Conservation (phyloP, 35 echinoderm and acorn worm genomes). For the Apostichopus japonicus region DNA sequence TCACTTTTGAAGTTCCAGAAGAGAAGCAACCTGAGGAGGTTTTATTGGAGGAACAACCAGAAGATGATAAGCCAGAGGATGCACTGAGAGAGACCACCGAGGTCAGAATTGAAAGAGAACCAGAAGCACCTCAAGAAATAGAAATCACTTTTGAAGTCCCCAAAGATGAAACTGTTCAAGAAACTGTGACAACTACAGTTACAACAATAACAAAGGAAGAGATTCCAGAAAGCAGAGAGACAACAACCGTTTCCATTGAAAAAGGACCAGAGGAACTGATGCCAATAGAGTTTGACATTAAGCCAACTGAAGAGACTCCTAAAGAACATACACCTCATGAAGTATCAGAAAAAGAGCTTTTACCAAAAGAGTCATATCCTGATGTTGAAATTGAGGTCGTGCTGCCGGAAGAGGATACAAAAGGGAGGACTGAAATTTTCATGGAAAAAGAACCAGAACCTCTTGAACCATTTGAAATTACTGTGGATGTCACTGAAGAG, state of each 20-base stretch:
- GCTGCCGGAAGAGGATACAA: too few species aligned
- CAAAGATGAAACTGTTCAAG: neutral
- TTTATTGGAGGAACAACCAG: too few species aligned
- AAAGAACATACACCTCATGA: slow-evolving; percentile 28
- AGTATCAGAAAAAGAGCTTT: slow-evolving; percentile 27
- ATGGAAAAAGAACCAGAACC: too few species aligned
- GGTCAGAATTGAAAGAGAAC: too few species aligned
- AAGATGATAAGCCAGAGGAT: slow-evolving; percentile 29
- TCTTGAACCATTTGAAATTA: too few species aligned
- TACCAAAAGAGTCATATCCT: slow-evolving; percentile 12
- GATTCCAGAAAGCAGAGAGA: slow-evolving; percentile 33
- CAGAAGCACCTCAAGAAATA: slow-evolving; percentile 10
- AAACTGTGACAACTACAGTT: neutral
- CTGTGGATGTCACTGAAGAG: too few species aligned
- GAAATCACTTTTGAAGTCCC: slow-evolving; percentile 39
- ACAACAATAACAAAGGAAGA: neutral
- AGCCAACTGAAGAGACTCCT: slow-evolving; percentile 1
- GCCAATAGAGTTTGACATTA: slow-evolving; percentile 10
- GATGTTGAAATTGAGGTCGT: too few species aligned
- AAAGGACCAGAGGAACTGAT: slow-evolving; percentile 37
- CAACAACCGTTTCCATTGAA: slow-evolving; percentile 28
- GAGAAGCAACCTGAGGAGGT: too few species aligned
- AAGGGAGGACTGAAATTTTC: too few species aligned
- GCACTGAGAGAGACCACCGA: neutral
- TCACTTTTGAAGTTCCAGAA: too few species aligned